A percentile compares a stretch with the other conserved stretches of the same genome.
These are phyloP conservation scores for Antennarius maculatus DNA, from an alignment of 2,797 vertebrate genomes.

Conservation along the genomic window DNA sequence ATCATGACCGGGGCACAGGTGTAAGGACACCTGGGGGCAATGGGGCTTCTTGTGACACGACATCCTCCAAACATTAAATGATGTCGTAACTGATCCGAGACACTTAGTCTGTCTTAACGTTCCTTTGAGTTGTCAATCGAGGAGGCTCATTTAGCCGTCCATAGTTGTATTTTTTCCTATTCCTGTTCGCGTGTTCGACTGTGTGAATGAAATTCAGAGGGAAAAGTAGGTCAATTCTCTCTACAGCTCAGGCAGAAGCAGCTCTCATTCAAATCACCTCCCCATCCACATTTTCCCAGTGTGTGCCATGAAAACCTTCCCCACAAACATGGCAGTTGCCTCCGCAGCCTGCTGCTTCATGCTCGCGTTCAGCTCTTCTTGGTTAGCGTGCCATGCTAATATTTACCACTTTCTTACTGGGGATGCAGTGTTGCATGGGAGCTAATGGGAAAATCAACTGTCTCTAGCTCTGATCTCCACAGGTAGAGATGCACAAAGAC, in stretches of 20 bases:
- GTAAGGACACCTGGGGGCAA: slow-evolving; percentile 44
- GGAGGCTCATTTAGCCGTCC: slow-evolving; percentile 21
- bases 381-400: slow-evolving; percentile 44
- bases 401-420: slow-evolving; percentile 37
- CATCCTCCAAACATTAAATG: slow-evolving; percentile 28
- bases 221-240: slow-evolving; percentile 82
- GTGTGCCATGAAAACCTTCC: slow-evolving; percentile 60
- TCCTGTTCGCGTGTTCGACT: slow-evolving; percentile 59
- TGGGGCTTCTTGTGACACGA: slow-evolving; percentile 2
- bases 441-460: slow-evolving; percentile 49
- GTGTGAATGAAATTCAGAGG: slow-evolving; percentile 64
- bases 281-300: slow-evolving; percentile 57
- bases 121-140: slow-evolving; percentile 26
- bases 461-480: slow-evolving; percentile 70
- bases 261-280: slow-evolving; percentile 75
- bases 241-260: slow-evolving; percentile 71
- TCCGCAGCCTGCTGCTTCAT: slow-evolving; percentile 30
- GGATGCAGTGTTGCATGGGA: slow-evolving; percentile 34
- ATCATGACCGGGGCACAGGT: slow-evolving; percentile 43
- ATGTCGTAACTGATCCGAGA: slow-evolving; percentile 5
- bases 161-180: slow-evolving; percentile 62
- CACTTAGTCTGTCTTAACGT: slow-evolving; percentile 9
- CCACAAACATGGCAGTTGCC: slow-evolving; percentile 38
- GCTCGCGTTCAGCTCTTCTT: slow-evolving; percentile 21
- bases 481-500: slow-evolving; percentile 80